Evolutionary conservation across 2,888 invertebrate genomes (phyloP).

Genomic region (Drosophila glabriapex): DNA sequence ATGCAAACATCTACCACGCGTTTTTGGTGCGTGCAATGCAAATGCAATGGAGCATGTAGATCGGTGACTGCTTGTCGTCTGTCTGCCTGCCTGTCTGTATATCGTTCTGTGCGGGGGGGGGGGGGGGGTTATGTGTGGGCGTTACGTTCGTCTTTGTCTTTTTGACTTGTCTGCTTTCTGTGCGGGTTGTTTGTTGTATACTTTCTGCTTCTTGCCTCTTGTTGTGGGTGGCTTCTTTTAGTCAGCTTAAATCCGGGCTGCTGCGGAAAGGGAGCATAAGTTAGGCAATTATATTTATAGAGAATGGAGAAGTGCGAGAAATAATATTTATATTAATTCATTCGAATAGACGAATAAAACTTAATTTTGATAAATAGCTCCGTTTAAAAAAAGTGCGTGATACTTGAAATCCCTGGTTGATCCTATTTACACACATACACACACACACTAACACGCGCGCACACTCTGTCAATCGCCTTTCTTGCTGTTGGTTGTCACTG

Average conservation of each 20-base stretch:
- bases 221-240: conserved; percentile 51
- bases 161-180: conserved; percentile 23
- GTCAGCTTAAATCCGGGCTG: conserved; percentile 37
- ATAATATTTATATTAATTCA: background rate
- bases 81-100: conserved; percentile 9
- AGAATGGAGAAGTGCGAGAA: background rate
- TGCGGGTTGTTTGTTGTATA: conserved; percentile 59
- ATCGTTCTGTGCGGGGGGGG: background rate
- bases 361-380: background rate
- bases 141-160: conserved; percentile 43
- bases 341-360: background rate
- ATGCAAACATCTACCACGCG: conserved; percentile 55
- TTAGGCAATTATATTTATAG: background rate
- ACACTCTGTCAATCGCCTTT: conserved; percentile 28
- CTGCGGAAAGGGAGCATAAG: background rate
- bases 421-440: conserved; percentile 33
- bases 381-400: background rate
- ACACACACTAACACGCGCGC: conserved; percentile 5
- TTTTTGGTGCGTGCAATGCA: conserved; percentile 78
- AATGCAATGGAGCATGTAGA: conserved; percentile 69
- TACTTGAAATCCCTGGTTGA: conserved; percentile 36
- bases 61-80: conserved; percentile 14
- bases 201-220: conserved; percentile 34
- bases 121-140: conserved; percentile 43
- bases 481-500: conserved; percentile 39